Base-by-base conservation (phyloP, 1,140 invertebrate genomes). In the Galleria mellonella region DNA sequence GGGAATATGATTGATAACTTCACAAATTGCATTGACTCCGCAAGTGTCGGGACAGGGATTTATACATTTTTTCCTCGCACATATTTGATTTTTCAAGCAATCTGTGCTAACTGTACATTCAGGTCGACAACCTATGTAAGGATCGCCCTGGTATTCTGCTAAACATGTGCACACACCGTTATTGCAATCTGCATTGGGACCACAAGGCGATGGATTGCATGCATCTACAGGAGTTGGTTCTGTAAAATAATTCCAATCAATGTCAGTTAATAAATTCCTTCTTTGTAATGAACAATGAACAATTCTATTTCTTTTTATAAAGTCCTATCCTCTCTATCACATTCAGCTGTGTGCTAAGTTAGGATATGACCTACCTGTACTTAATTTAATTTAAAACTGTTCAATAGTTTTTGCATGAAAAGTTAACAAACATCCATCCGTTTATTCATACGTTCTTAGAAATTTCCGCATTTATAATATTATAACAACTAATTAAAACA, bases 1-100 rank as follows among this genome's bases (percentile, higher is more conserved):
- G 0, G 94, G 93, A 47, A 95, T 86, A 64, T 96, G 94, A 66
- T 94, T 94, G 2, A 94, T 89, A 0, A 96, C 94, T 58, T 89
- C 89, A 68, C 95, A 97, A 54, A 93, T 88, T 0, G 94, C 93
- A 71, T 94, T 94, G 0, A 82, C 64, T 4, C 95, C 95, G 72
- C 96, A 97, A 6, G 94, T 90, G 9, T 94, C 93, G n/a, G 91
- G 91, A 71, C 95, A 97, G 6, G 95, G 95, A 83, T 96, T 92
- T 50, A 91, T 81, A 64, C 96, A 97, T 67, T 94, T 91, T 61
- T 94, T 92, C 51, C 91, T 90, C 10, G 93, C 87, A 81, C 96
- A 97, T 33, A 94, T 92, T 50, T 93, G 82, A 59, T 93, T 88
- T 57, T 89, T 90, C 4, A 92, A 87, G 78, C 96, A 97, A 62